phyloP scores from a whole-genome alignment of 2,113 vertebrate genomes.

The Ammodytes dubius region DNA sequence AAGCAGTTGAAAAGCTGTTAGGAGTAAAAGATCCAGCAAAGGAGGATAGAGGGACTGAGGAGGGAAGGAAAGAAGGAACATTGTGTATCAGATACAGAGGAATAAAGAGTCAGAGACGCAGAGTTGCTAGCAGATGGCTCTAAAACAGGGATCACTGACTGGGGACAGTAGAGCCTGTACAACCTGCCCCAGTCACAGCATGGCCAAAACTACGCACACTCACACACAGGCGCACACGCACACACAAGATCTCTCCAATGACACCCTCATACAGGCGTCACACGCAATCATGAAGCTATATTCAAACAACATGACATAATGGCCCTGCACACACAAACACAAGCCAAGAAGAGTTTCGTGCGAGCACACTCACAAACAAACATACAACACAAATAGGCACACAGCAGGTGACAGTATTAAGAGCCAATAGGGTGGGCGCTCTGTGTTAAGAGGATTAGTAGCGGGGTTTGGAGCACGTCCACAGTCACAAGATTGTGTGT shows the following conservation, averaged over 20 bases:
- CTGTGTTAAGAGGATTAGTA: constrained; percentile 77
- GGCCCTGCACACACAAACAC: constrained; percentile 7
- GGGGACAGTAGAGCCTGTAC: constrained; percentile 60
- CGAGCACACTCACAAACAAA: constrained; percentile 22
- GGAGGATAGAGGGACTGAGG: not conserved
- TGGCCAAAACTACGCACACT: constrained; percentile 28
- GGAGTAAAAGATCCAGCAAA: not conserved
- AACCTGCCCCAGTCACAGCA: constrained; percentile 49
- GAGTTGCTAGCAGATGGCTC: constrained; percentile 73
- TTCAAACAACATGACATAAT: constrained; percentile 10
- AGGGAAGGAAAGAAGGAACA: not conserved
- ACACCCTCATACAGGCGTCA: not conserved
- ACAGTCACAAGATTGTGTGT: constrained; percentile 52
- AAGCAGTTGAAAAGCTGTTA: constrained; percentile 13
- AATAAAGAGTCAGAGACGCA: constrained; percentile 31
- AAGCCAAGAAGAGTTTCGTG: not conserved
- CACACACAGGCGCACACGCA: not conserved
- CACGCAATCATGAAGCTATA: not conserved
- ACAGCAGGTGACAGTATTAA: constrained; percentile 66
- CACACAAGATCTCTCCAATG: not conserved
- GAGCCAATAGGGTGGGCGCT: constrained; percentile 58
- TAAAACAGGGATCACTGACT: constrained; percentile 65
- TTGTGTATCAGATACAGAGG: constrained; percentile 23
- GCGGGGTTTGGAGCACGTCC: constrained; percentile 57
- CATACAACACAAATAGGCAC: constrained; percentile 46